phyloP scores from a whole-genome alignment of 2,113 vertebrate genomes.

The Chinchilla lanigera region DNA sequence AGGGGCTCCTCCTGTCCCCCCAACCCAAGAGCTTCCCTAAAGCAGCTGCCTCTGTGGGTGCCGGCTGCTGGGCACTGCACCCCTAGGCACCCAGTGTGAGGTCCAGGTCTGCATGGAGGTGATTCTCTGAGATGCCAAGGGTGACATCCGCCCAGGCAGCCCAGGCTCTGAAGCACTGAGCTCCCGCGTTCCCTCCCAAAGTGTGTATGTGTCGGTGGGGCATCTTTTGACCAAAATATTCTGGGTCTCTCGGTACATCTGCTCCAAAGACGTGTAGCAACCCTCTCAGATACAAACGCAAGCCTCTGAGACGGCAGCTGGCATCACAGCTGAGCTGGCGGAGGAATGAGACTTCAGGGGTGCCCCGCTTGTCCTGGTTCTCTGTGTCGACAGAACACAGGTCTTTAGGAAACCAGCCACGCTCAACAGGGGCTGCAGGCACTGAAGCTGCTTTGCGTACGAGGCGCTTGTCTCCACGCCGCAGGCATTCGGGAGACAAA shows the following conservation, averaged over 20 bases:
- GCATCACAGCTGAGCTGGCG: not conserved
- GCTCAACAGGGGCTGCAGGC: rapidly evolving
- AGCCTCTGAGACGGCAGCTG: not conserved
- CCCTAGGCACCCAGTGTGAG: constrained; percentile 38
- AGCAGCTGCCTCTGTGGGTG: not conserved
- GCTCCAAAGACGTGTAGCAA: not conserved
- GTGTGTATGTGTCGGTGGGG: not conserved
- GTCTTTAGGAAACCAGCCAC: not conserved
- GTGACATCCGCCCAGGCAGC: not conserved
- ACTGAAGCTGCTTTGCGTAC: rapidly evolving
- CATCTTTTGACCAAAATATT: not conserved
- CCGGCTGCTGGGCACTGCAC: not conserved
- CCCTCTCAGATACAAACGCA: not conserved
- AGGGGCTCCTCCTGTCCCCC: not conserved
- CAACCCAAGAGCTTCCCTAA: not conserved
- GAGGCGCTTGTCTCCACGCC: no score
- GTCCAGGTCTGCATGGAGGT: constrained; percentile 63
- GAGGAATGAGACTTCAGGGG: not conserved
- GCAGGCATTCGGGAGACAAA: not conserved
- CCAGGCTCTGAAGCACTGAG: not conserved
- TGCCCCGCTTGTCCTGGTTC: not conserved
- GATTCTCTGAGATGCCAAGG: constrained; percentile 14
- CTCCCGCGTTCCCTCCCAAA: not conserved
- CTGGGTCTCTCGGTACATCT: not conserved
- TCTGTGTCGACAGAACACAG: not conserved